Conservation (phyloP, 2,797 vertebrate genomes). For the Lutjanus argentimaculatus region DNA sequence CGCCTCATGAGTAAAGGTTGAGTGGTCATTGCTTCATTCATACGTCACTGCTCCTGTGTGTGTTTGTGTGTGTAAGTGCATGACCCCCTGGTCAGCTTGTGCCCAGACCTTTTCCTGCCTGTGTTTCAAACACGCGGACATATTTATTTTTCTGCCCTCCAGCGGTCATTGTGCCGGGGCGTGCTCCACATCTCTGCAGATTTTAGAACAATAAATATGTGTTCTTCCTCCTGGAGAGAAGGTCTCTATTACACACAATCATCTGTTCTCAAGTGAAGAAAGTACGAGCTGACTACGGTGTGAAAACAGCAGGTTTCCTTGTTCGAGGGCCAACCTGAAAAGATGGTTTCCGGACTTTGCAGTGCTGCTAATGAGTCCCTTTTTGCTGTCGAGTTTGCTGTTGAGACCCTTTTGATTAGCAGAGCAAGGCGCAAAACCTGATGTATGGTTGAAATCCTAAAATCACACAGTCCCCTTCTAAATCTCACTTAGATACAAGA, state of each 20-base stretch:
- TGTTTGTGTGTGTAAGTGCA: conserved; percentile 16
- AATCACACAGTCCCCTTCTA: conserved; percentile 53
- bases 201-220: conserved; percentile 77
- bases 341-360: conserved; percentile 49
- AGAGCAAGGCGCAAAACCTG: conserved; percentile 38
- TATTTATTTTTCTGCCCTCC: conserved; percentile 79
- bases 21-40: conserved; percentile 43
- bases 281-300: conserved; percentile 9
- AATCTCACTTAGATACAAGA: conserved; percentile 72
- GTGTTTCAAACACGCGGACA: conserved; percentile 72
- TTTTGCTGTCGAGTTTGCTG: conserved; percentile 19
- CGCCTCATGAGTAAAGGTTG: conserved; percentile 30
- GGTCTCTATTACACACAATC: conserved; percentile 43
- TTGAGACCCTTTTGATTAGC: conserved; percentile 52
- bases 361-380: conserved; percentile 44
- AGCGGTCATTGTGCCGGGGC: conserved; percentile 69
- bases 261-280: conserved; percentile 44
- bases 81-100: conserved; percentile 44
- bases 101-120: conserved; percentile 70
- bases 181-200: conserved; percentile 53
- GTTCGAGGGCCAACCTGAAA: conserved; percentile 35
- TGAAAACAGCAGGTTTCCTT: conserved; percentile 55
- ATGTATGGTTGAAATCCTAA: conserved; percentile 51
- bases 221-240: conserved; percentile 38
- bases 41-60: conserved; percentile 29